These are phyloP conservation scores for Syrphus vitripennis DNA, from an alignment of 2,888 invertebrate species.

Conservation along the genomic window DNA sequence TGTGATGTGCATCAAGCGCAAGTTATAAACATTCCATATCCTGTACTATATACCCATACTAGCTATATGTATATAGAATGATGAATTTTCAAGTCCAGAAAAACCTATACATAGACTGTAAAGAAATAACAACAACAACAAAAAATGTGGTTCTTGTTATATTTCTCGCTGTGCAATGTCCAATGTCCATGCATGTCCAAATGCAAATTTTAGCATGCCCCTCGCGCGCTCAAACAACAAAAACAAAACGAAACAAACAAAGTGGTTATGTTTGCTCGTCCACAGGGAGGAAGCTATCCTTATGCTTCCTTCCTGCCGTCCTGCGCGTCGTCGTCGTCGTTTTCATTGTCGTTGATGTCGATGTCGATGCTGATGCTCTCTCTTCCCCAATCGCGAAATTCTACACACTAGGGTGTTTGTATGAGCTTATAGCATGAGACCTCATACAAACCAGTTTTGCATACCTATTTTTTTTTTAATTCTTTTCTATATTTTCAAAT, in stretches of 20 bases:
- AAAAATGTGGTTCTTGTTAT: conserved; percentile 1
- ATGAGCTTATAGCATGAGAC: too few species aligned
- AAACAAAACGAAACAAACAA: conserved; percentile 69
- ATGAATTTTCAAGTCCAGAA: conserved; percentile 3
- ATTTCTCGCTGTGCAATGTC: conserved; percentile 28
- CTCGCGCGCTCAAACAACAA: neutral
- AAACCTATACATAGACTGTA: neutral
- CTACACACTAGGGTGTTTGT: conserved; percentile 22
- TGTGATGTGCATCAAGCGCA: neutral
- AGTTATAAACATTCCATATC: conserved; percentile 19
- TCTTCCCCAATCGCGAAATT: conserved; percentile 2
- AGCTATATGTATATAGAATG: neutral
- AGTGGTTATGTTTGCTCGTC: conserved; percentile 71
- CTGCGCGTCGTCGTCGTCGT: conserved; percentile 41
- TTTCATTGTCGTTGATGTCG: neutral
- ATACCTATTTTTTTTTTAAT: neutral
- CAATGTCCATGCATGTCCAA: conserved; percentile 41
- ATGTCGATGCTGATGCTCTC: neutral
- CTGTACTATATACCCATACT: neutral
- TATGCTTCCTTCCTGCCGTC: conserved; percentile 69
- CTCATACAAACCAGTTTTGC: conserved; percentile 51
- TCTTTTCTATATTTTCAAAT: conserved; percentile 22
- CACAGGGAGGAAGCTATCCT: conserved; percentile 71
- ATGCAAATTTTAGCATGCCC: conserved; percentile 62
- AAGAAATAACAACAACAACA: neutral